Conservation (phyloP, 2,113 vertebrate species). For the Pithys albifrons region DNA sequence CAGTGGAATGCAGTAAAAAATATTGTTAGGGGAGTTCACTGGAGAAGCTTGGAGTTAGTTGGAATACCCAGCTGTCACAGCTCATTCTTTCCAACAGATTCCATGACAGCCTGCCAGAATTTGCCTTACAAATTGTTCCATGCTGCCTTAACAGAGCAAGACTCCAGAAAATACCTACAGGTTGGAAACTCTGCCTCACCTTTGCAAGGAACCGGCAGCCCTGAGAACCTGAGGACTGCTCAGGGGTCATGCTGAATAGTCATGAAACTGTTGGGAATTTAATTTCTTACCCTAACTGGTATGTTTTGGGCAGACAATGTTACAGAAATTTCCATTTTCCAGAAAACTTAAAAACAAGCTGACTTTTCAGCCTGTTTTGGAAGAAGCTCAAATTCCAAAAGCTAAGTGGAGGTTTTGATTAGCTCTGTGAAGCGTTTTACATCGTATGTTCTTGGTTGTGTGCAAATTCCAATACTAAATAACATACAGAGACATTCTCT, state of each 20-base stretch:
- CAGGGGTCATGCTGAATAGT: not conserved
- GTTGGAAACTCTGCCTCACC: not conserved
- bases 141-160: not conserved
- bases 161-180: not conserved
- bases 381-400: not conserved
- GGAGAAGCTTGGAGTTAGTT: not conserved
- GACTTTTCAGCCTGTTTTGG: not conserved
- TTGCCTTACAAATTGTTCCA: not conserved
- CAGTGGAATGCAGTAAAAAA: not conserved
- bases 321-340: not conserved
- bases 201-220: not conserved
- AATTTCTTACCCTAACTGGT: not conserved
- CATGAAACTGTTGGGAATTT: not conserved
- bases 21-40: not conserved
- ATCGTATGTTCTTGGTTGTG: accelerated
- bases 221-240: not conserved
- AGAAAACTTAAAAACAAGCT: not conserved
- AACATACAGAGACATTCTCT: not conserved
- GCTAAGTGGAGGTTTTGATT: not conserved
- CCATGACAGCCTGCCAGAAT: not conserved
- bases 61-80: not conserved
- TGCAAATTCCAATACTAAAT: not conserved
- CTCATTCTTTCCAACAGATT: not conserved
- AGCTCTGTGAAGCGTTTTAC: not conserved
- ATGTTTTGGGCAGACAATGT: not conserved